Evolutionary conservation across 2,888 invertebrate genomes (phyloP).

Genomic region (Limulus polyphemus): DNA sequence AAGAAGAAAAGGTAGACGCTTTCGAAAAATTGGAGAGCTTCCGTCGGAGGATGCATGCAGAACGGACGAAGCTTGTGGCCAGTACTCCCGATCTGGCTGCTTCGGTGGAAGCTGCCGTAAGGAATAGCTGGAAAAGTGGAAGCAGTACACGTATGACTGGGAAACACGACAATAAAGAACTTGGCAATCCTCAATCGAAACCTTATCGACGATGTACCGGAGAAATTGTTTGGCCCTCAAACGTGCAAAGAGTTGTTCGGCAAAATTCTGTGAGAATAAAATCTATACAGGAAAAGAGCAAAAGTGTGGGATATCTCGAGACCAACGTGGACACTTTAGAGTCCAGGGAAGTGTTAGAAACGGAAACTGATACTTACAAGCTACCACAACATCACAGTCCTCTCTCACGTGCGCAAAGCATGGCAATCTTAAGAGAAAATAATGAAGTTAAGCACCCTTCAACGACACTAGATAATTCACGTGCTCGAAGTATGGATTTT

Average conservation of each 20-base stretch:
- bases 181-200: too few species aligned
- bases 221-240: conserved; percentile 20
- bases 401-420: conserved; percentile 2
- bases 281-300: conserved; percentile 6
- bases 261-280: neutral
- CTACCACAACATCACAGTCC: neutral
- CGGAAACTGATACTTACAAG: conserved; percentile 1
- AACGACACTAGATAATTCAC: conserved; percentile 26
- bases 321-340: conserved; percentile 20
- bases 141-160: neutral
- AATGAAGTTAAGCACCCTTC: neutral
- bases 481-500: conserved; percentile 83
- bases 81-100: conserved; percentile 23
- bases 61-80: conserved; percentile 16
- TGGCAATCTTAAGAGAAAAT: conserved; percentile 3
- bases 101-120: conserved; percentile 22
- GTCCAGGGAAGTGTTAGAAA: conserved; percentile 5
- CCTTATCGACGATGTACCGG: conserved; percentile 20
- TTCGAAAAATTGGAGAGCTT: conserved; percentile 13
- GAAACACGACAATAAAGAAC: too few species aligned
- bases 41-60: conserved; percentile 15
- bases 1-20: neutral
- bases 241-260: neutral
- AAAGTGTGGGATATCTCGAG: conserved; percentile 18
- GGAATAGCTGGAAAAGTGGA: conserved; percentile 10